These are phyloP conservation scores for Syngnathus typhle DNA, from an alignment of 2,113 vertebrate genomes.

Conservation along the genomic window DNA sequence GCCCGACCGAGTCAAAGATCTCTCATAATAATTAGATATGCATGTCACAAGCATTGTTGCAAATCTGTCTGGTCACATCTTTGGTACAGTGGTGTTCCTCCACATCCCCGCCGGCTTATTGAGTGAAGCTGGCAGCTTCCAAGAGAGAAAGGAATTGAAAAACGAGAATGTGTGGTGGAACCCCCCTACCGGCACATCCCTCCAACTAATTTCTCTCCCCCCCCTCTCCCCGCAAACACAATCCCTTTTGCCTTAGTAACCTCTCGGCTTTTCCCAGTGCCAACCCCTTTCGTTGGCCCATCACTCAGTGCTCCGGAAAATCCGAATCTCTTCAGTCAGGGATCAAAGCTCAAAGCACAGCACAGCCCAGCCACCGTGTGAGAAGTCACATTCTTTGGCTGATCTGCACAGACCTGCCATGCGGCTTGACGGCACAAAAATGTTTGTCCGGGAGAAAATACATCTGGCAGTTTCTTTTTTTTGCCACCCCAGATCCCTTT, in stretches of 20 bases:
- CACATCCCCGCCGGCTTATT: constrained; percentile 43
- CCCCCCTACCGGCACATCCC: no score
- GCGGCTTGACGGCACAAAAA: constrained; percentile 12
- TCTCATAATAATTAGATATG: constrained; percentile 55
- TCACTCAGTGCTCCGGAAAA: constrained; percentile 62
- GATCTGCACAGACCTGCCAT: constrained; percentile 32
- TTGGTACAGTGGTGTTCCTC: constrained; percentile 38
- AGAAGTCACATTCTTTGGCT: constrained; percentile 53
- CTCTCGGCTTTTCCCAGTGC: constrained; percentile 38
- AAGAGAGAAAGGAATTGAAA: constrained; percentile 36
- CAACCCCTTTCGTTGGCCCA: constrained; percentile 20
- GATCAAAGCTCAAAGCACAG: constrained; percentile 55
- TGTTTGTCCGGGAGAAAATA: constrained; percentile 22
- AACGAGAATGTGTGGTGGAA: constrained; percentile 33
- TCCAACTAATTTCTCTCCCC: background rate
- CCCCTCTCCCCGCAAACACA: constrained; percentile 22
- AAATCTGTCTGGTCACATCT: constrained; percentile 34
- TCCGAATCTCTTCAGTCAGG: constrained; percentile 52
- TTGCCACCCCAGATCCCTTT: background rate
- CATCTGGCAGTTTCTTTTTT: background rate
- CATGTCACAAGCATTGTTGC: constrained; percentile 45
- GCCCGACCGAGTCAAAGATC: constrained; percentile 26
- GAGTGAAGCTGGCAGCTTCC: constrained; percentile 45
- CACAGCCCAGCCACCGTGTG: constrained; percentile 22
- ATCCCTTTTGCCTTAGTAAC: constrained; percentile 40